phyloP scores from a whole-genome alignment of 2,113 vertebrate species.

The Colius striatus region DNA sequence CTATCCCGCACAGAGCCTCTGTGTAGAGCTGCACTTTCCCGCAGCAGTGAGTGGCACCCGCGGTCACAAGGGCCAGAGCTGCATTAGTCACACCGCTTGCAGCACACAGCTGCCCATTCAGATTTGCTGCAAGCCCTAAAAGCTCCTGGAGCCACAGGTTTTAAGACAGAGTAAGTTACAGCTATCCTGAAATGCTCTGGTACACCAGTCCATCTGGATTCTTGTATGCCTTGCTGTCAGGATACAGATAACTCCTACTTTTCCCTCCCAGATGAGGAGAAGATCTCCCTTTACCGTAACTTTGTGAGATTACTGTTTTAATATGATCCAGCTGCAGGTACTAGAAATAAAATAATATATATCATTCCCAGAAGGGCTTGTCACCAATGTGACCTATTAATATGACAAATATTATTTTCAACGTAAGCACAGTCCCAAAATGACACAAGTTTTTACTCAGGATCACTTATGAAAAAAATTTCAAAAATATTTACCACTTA shows the following conservation, averaged over 20 bases:
- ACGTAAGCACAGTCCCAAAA: background rate
- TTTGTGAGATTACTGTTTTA: background rate
- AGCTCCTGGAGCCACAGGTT: background rate
- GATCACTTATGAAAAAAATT: background rate
- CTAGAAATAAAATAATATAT: background rate
- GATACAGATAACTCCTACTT: background rate
- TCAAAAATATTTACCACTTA: background rate
- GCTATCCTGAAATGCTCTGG: background rate
- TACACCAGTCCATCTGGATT: too few species aligned
- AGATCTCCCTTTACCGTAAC: background rate
- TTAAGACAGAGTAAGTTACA: background rate
- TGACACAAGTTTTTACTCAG: background rate
- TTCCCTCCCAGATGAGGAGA: background rate
- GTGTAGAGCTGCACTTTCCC: too few species aligned
- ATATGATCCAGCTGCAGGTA: background rate
- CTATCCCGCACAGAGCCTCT: too few species aligned
- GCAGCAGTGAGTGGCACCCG: too few species aligned
- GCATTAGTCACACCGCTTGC: rapidly evolving
- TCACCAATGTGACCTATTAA: background rate
- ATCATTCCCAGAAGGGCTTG: background rate
- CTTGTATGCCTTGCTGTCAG: too few species aligned
- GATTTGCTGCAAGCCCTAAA: background rate
- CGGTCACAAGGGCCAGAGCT: background rate
- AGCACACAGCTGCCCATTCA: rapidly evolving
- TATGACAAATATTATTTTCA: background rate